These are phyloP conservation scores for Danionella cerebrum DNA, from an alignment of 2,113 vertebrate species.

Conservation along the genomic window DNA sequence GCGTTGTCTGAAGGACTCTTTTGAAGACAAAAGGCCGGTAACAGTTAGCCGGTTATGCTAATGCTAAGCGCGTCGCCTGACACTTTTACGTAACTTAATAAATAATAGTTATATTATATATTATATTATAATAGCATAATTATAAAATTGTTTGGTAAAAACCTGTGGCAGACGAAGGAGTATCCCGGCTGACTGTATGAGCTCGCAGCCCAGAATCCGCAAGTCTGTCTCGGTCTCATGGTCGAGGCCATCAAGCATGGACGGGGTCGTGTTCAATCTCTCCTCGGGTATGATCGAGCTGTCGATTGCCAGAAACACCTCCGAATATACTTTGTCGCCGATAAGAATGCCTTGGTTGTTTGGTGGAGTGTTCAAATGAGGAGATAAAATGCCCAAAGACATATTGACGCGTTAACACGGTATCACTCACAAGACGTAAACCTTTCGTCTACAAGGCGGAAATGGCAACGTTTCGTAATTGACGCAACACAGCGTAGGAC, in stretches of 20 bases:
- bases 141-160: too few species aligned
- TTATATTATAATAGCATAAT: too few species aligned
- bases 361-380: constrained; percentile 33
- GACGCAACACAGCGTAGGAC: background rate
- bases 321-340: constrained; percentile 88
- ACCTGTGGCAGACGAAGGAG: constrained; percentile 91
- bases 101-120: too few species aligned
- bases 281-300: constrained; percentile 92
- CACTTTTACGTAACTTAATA: background rate
- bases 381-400: constrained; percentile 5
- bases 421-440: background rate
- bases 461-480: constrained; percentile 11
- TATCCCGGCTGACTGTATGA: constrained; percentile 92
- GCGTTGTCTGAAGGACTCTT: background rate
- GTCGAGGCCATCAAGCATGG: constrained; percentile 93
- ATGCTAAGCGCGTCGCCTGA: background rate
- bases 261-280: constrained; percentile 84
- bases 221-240: constrained; percentile 85
- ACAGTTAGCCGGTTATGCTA: background rate
- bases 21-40: constrained; percentile 4
- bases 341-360: constrained; percentile 81
- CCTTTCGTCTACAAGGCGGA: constrained; percentile 14
- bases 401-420: background rate
- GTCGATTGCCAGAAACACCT: constrained; percentile 89
- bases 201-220: constrained; percentile 89